Evolutionary conservation across 2,797 vertebrate species (phyloP).

Genomic region (Epinephelus awoara): DNA sequence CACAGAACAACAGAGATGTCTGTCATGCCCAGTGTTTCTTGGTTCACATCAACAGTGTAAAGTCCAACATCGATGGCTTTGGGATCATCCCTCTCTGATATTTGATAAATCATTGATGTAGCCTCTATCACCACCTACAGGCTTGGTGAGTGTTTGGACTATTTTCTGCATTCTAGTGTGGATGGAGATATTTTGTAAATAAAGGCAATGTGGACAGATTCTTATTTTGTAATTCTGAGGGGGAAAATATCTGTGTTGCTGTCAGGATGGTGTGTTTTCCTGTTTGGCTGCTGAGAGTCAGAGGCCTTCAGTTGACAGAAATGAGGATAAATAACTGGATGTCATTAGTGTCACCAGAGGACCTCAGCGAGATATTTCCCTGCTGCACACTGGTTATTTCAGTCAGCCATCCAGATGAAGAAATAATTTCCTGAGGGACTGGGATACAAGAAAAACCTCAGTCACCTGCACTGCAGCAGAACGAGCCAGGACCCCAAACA

Average conservation of each 20-base stretch:
- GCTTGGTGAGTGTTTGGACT: too few relatives aligned
- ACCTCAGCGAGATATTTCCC: background rate
- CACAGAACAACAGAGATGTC: too few relatives aligned
- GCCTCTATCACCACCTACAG: too few relatives aligned
- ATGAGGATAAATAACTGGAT: conserved; percentile 6
- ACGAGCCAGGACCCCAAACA: background rate
- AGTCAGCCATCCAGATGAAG: background rate
- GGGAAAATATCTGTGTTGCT: background rate
- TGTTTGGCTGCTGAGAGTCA: background rate
- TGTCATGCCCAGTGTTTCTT: too few relatives aligned
- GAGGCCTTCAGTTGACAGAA: background rate
- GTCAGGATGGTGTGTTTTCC: background rate
- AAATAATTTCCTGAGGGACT: conserved; percentile 10
- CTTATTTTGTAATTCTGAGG: too few relatives aligned
- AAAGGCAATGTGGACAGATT: too few relatives aligned
- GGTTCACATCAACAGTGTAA: too few relatives aligned
- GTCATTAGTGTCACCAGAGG: background rate
- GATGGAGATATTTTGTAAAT: too few relatives aligned
- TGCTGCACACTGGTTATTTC: background rate
- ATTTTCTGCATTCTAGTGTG: too few relatives aligned
- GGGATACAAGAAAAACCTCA: background rate
- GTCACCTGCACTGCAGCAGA: background rate
- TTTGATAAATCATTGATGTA: too few relatives aligned
- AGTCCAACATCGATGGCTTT: too few relatives aligned
- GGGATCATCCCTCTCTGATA: too few relatives aligned